Base-by-base conservation (phyloP, 2,113 vertebrate species). In the Cheirogaleus medius region DNA sequence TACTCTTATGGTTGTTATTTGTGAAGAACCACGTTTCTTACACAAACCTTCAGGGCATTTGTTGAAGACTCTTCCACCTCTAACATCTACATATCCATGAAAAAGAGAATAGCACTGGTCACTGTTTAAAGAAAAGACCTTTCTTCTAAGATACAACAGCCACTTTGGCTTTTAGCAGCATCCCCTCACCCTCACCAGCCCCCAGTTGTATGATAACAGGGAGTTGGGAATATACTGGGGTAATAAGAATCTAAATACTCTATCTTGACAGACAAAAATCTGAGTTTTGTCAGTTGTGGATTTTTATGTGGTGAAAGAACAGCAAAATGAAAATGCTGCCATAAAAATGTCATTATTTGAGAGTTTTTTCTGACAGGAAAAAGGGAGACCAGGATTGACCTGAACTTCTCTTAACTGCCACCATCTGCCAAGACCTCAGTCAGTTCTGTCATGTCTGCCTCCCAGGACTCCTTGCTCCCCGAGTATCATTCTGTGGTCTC, bases 241-340 rank as follows among this genome's bases (percentile, higher is more conserved):
- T 91, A 86, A 89, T 7, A 82, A 89, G 10, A 86, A 94, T 88
- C 64, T 94, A 86, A 83, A n/a, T 87, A 71, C 23, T 96, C n/a
- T 71, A 18, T 83, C 44, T 84, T 91, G 68, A 81, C 87, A 83
- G 76, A 87, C 27, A 68, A 91, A 86, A 68, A 54, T 94, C 8
- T 60, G 74, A 85, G 25, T 85, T 84, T 81, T 88, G 21, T 91
- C 56, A 64, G 18, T 80, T 60, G 25, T 10, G 78, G 49, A 56
- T 81, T 68, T 94, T 73, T 85, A 93, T 88, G 87, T 96, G 63
- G 37, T 93, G 58, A n/a, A 64, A 27, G 52, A 73, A 56, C 5
- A 66, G 27, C n/a, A 73, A 63, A 90, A 82, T 84, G n/a, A 54
- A 92, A 89, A 94, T 74, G 12, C 20, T 52, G 20, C 71, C 13